Base-by-base conservation (phyloP, 2,113 vertebrate species). In the Bos indicus region DNA sequence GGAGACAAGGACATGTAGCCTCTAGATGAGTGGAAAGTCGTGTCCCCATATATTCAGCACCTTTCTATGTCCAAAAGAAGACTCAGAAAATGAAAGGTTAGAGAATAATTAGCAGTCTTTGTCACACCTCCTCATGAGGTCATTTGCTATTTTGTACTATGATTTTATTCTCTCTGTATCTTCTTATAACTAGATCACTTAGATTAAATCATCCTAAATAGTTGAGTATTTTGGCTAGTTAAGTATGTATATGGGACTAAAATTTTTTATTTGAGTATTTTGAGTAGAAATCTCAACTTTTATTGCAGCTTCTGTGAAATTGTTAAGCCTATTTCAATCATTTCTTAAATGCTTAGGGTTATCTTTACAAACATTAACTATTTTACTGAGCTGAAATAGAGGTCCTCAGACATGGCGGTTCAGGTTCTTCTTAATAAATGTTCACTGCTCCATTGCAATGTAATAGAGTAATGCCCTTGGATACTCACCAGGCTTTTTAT, bases 321-420 rank as follows among this genome's bases (percentile, higher is more conserved):
- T 23, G 85, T 19, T 60, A 36, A 92, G 28, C 10, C 67, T 88
- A 33, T 97, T 93, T 46, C 57, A 91, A 88, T 51, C 13, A 96
- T 89, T 88, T 81, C 21, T 85, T 95, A 60, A 54, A 51, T 93
- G 46, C 21, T 60, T 21, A 26, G 46, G 30, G 8, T 97, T 78
- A 78, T 93, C 56, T 92, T 88, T 81, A 30, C 84, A 90, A 95
- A 85, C 8, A n/a, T 86, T 17, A 90, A 5, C 28, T 80, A 19
- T 97, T 57, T 92, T 87, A 30, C 46, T 83, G 60, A 97, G n/a
- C 17, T 90, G 52, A 87, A 94, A 85, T 26, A 74, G 67, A 67
- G 77, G 33, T 83, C 78, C 83, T 97, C 81, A 81, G 30, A 51
- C 8, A 10, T 17, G n/a, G 46, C 23, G 36, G 10, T 23, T 40